Base-by-base conservation (phyloP, 92 coral and sea anemone species). In the Montipora capitata region DNA sequence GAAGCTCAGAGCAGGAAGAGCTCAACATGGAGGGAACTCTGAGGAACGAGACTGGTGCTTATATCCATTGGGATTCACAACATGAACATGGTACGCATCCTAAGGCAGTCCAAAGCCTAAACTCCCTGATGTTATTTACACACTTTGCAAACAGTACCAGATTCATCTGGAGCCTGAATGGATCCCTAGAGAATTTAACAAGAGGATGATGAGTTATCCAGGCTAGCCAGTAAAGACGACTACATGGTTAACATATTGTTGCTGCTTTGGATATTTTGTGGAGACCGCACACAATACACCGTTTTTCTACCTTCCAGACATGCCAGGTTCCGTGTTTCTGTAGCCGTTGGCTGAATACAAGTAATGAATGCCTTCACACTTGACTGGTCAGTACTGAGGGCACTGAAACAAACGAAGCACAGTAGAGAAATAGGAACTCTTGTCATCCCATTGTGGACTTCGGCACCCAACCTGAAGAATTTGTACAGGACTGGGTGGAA, bases 11-110 rank as follows among this genome's bases (percentile, higher is more conserved):
- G 45, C 8, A n/a, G 0, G 13, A 17, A 74, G 27, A 91, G 89
- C 27, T 92, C 92, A 0, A 88, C 93, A 4, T 73, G 90, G 87
- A 48, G 95, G 14, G 90, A 83, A 54, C 62, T 91, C n/a, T 52
- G 79, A 17, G 92, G 87, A 10, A 91, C 66, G 8, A 74, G 70
- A 20, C 52, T 88, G 5, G 78, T 66, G 16, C 20, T 88, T 38
- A 14, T 44, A 27, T 81, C 94, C 2, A 66, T 80, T 44, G 4
- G 56, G 16, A 51, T 92, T 11, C 92, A 88, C 78, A 92, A 88
- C 54, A 58, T 65, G 61, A 89, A 69, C 5, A 85, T 81, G 10
- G 90, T 40, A 12, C 68, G 41, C 18, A 84, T 84, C 40, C 70
- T 92, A 42, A 5, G 91, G 88, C 39, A 91, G 88, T 67, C 58